Conservation (phyloP, 2,113 vertebrate species). For the Varanus salvator region DNA sequence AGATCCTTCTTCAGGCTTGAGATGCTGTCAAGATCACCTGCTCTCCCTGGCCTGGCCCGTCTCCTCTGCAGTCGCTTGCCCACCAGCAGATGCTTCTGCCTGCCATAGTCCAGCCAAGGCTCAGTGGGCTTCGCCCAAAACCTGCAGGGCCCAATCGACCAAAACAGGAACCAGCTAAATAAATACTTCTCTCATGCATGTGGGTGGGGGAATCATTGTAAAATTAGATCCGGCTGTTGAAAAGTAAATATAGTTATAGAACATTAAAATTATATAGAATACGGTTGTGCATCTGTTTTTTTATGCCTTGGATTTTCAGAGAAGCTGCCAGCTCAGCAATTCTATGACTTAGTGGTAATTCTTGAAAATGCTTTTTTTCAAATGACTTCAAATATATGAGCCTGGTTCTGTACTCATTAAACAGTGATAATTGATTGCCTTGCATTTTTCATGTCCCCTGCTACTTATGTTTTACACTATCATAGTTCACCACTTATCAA, state of each 20-base stretch:
- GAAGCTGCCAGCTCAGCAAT: not conserved
- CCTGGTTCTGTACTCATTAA: not conserved
- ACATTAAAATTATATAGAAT: slow-evolving; percentile 21
- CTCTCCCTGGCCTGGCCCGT: not conserved
- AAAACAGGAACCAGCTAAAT: not conserved
- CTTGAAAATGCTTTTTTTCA: not conserved
- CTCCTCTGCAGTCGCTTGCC: not conserved
- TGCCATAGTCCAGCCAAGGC: not conserved
- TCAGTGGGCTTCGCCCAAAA: not conserved
- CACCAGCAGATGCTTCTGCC: not conserved
- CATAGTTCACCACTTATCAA: not conserved
- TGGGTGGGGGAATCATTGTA: not conserved
- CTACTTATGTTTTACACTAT: not conserved
- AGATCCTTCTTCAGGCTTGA: not conserved
- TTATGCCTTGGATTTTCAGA: not conserved
- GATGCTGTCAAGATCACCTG: not conserved
- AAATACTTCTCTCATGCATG: not conserved
- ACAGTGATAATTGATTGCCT: not conserved
- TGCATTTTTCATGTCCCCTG: not conserved
- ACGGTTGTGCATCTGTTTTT: not conserved
- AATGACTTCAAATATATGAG: not conserved
- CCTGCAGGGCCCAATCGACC: not conserved
- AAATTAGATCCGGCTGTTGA: not conserved
- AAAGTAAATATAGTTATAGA: slow-evolving; percentile 12
- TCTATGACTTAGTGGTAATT: not conserved